Evolutionary conservation across 2,888 invertebrate species (phyloP).

Genomic region (Cremastobaeus sp.): DNA sequence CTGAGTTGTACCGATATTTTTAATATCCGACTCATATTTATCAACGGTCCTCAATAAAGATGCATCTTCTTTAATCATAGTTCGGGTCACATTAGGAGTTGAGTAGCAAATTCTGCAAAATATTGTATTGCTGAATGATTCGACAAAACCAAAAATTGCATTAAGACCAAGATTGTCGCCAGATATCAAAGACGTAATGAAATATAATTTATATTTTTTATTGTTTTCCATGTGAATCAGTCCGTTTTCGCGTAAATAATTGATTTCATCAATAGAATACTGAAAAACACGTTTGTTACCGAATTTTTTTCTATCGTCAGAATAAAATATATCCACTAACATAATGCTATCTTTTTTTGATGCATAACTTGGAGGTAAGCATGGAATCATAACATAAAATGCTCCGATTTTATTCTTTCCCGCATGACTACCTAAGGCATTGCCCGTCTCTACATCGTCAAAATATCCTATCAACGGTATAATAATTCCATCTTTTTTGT

Average conservation of each 20-base stretch:
- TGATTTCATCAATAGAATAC: background rate
- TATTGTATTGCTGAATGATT: background rate
- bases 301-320: constrained; percentile 12
- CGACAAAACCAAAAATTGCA: constrained; percentile 4
- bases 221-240: background rate
- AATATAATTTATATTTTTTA: background rate
- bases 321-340: background rate
- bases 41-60: background rate
- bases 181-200: background rate
- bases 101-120: constrained; percentile 7
- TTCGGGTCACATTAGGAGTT: background rate
- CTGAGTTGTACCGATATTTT: background rate
- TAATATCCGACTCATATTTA: constrained; percentile 9
- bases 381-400: background rate
- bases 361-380: constrained; percentile 1
- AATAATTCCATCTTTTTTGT: background rate
- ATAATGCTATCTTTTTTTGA: constrained; percentile 3
- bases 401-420: constrained; percentile 48
- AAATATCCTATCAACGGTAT: background rate
- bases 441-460: background rate
- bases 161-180: constrained; percentile 16
- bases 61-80: background rate
- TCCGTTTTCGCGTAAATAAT: constrained; percentile 10
- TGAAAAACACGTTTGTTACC: constrained; percentile 11
- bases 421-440: constrained; percentile 14